These are phyloP conservation scores for Acanthosepion esculentum DNA, from an alignment of 2,888 invertebrate genomes.

Conservation along the genomic window DNA sequence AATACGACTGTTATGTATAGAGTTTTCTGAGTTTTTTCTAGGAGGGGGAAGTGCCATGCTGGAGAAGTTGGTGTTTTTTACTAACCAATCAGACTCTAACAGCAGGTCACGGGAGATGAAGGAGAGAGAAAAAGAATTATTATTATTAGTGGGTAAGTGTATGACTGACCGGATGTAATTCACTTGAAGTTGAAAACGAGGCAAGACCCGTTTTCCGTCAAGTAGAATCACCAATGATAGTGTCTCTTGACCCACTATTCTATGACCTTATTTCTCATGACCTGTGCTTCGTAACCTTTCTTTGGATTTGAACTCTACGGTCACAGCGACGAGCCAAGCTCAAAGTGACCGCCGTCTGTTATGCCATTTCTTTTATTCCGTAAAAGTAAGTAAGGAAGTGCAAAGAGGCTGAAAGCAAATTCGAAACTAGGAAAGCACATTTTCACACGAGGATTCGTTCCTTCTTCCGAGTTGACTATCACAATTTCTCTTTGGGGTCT, in stretches of 20 bases:
- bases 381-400: neutral
- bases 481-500: no score
- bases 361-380: neutral
- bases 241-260: neutral
- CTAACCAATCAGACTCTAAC: neutral
- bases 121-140: neutral
- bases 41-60: neutral
- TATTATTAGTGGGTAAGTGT: neutral
- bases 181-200: neutral
- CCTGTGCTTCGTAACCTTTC: constrained; percentile 33
- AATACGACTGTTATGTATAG: no score
- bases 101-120: neutral
- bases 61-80: neutral
- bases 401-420: neutral
- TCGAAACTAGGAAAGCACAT: no score
- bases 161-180: constrained; percentile 33
- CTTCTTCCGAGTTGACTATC: no score
- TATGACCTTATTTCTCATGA: neutral
- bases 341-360: neutral
- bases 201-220: neutral
- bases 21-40: no score
- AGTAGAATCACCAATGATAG: neutral
- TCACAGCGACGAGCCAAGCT: neutral
- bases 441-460: no score
- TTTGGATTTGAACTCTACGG: neutral